Evolutionary conservation across 2,888 invertebrate genomes (phyloP), one percentile per base, ranked within the genome.

Genomic region (Seira ritae): DNA sequence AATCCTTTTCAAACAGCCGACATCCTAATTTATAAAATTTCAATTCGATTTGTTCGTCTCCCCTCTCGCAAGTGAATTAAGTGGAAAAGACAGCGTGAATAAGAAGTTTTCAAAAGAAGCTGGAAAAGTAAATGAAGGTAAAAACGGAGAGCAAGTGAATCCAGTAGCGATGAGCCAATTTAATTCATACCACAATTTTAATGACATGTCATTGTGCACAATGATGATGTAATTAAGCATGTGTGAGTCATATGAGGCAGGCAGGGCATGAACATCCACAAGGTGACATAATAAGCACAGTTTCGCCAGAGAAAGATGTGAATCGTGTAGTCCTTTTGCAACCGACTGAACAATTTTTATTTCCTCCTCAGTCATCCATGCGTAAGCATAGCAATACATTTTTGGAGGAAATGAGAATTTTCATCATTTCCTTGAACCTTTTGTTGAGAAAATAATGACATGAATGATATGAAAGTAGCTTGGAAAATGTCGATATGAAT

Each of bases 381-480:
- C 55, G 55, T 55, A 55, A 12, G 55, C 55, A 55, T 55, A 55
- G 55, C 55, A 55, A 55, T 55, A 55, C 67, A 67, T 22, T 22
- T 67, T 67, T 0, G 23, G 74, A 80, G 80, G 80, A 80, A 80
- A 80, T 80, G 80, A 80, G 74, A 80, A 80, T 80, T 80, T 80
- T 80, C 69, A 80, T 68, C 66, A 80, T 80, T 80, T 80, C 80
- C 80, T 80, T 68, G 55, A 19, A 19, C 20, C 73, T 66, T 80
- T 80, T 80, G 80, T 80, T 66, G 31, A 62, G 69, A 79, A 71
- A 23, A 55, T 66, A 17, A 75, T 68, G 50, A n/a, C 55, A 67
- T 71, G 19, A 60, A 62, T 24, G 65, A 24, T 22, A 65, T 55
- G 46, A 62, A 17, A 46, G 31, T n/a, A 24, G 20, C 65, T 23